phyloP scores from a whole-genome alignment of 2,888 invertebrate genomes.

The Cerceris ruficornis region DNA sequence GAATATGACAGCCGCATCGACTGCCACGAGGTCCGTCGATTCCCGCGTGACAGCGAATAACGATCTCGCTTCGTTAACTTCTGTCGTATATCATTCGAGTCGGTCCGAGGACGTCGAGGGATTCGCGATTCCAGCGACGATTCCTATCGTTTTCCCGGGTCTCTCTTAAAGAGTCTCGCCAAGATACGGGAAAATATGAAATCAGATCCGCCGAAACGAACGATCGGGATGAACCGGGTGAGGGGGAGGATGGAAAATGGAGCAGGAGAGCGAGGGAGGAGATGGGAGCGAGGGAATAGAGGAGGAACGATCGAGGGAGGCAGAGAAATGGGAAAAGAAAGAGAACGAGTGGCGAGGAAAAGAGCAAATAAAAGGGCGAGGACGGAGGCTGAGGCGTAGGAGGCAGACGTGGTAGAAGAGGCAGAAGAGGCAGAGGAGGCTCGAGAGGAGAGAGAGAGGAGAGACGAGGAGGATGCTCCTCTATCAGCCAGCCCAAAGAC shows the following conservation, averaged over 20 bases:
- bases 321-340: conserved; percentile 3
- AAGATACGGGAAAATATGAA: no score
- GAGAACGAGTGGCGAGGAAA: conserved; percentile 4
- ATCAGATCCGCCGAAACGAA: not conserved
- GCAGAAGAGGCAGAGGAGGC: conserved; percentile 24
- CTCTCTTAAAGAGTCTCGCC: not conserved
- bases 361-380: conserved; percentile 17
- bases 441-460: conserved; percentile 39
- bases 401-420: conserved; percentile 22
- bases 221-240: not conserved
- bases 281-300: not conserved
- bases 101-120: conserved; percentile 16
- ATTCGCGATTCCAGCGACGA: not conserved
- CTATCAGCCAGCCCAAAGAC: conserved; percentile 72
- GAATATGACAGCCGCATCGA: conserved; percentile 32
- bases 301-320: conserved; percentile 9
- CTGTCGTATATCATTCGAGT: conserved; percentile 35
- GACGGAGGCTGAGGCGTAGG: conserved; percentile 7
- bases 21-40: conserved; percentile 17
- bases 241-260: conserved; percentile 5
- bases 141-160: not conserved
- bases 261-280: conserved; percentile 9
- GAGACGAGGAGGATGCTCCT: conserved; percentile 63
- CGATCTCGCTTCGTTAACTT: conserved; percentile 46
- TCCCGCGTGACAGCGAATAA: conserved; percentile 45